Conservation (phyloP, 2,888 invertebrate species). For the Capitulum mitella region DNA sequence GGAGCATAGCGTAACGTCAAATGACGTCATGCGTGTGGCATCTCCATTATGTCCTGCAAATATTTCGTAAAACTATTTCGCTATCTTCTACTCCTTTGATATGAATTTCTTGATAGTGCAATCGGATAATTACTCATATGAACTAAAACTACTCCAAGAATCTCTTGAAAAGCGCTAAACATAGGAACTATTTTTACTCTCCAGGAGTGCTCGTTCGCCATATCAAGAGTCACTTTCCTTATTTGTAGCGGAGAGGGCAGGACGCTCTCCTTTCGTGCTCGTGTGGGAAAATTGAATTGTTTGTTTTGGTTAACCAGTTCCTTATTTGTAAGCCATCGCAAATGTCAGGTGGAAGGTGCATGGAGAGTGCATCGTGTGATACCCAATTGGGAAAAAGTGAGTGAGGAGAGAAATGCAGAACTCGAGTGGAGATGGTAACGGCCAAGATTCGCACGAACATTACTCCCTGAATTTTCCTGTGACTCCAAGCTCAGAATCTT, state of each 20-base stretch:
- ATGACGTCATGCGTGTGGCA: slow-evolving; percentile 2
- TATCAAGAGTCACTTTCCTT: slow-evolving; percentile 24
- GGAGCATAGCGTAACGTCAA: background rate
- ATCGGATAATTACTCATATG: background rate
- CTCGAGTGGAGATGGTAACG: slow-evolving; percentile 24
- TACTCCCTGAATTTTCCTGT: slow-evolving; percentile 19
- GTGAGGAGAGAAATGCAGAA: slow-evolving; percentile 19
- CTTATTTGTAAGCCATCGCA: slow-evolving; percentile 24
- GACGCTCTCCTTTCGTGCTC: background rate
- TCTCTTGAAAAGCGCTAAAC: no score
- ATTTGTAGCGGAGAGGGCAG: slow-evolving; percentile 13
- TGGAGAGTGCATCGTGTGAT: background rate
- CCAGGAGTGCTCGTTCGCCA: background rate
- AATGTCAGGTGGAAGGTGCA: slow-evolving; percentile 10
- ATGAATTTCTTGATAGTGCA: no score
- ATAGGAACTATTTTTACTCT: background rate
- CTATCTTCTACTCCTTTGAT: no score
- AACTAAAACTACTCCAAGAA: background rate
- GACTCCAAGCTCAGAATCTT: background rate
- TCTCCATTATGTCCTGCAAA: background rate
- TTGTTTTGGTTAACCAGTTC: slow-evolving; percentile 14
- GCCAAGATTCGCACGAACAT: slow-evolving; percentile 10
- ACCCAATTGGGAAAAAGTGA: background rate
- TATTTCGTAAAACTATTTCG: no score
- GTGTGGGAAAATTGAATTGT: slow-evolving; percentile 6